Base-by-base conservation (phyloP, 2,113 vertebrate species). In the Uropsilus gracilis region DNA sequence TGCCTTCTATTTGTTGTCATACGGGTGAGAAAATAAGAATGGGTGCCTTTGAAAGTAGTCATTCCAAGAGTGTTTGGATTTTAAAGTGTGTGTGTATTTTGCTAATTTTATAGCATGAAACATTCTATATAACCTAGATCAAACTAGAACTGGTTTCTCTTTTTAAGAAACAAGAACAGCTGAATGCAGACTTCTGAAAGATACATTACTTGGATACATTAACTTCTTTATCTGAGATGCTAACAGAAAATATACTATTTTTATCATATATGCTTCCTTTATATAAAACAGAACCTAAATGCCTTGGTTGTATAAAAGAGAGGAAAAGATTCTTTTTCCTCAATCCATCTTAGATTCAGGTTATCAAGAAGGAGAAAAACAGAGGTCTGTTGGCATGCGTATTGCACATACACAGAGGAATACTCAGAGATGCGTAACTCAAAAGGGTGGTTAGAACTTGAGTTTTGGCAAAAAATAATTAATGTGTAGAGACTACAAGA, bases 61-160 rank as follows among this genome's bases (percentile, higher is more conserved):
- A 61, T 50, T 46, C 30, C 8, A 50, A 17, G 50, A 37, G 46
- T 61, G 28, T 37, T 46, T 42, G 20, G 42, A 39, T 20, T 85
- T 89, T 17, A 69, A n/a, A 64, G 61, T 17, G 37, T 84, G 42
- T 5, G 39, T 59, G 22, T 64, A 39, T 50, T 3, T 32, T 81
- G 80, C 12, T 82, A 37, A 76, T 42, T 80, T 80, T 71, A 30
- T 53, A 80, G 80, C 66, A 75, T 37, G 37, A 34, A 24, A 34
- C 48, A 91, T n/a, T 34, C 34, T 81, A 53, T 71, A 68, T 48
- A 37, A 61, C 11, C 34, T 66, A 84, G 14, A 3, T 93, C 61
- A 76, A 92, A n/a, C 34, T 55, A 89, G 32, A 87, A 89, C n/a
- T 75, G 17, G 63, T 61, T 96, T 94, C 18, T 24, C 39, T 71